Evolutionary conservation across 2,888 invertebrate species (phyloP).

Genomic region (Epiblema foenella): DNA sequence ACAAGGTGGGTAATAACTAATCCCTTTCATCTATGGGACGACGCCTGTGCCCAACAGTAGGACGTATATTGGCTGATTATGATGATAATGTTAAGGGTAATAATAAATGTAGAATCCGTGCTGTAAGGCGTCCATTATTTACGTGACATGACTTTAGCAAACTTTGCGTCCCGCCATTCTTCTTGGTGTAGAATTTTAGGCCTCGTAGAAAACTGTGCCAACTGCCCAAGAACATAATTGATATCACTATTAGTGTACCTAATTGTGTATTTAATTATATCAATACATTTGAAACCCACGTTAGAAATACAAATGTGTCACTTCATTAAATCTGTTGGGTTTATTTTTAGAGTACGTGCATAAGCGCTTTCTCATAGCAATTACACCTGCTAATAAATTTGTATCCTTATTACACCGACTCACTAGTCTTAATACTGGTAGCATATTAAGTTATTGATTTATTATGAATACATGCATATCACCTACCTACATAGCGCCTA

Average conservation of each 20-base stretch:
- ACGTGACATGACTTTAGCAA: no score
- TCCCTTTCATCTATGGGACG: no score
- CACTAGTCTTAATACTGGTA: neutral
- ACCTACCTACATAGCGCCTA: no score
- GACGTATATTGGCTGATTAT: neutral
- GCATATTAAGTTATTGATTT: conserved; percentile 10
- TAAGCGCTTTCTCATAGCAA: conserved; percentile 29
- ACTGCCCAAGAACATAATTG: conserved; percentile 4
- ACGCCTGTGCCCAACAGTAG: no score
- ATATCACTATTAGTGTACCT: conserved; percentile 4
- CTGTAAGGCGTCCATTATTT: neutral
- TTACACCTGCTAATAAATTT: conserved; percentile 30
- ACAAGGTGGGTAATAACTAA: neutral
- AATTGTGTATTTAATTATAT: conserved; percentile 23
- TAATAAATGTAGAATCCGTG: neutral
- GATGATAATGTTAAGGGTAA: no score
- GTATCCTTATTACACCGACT: conserved; percentile 6
- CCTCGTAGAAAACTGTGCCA: neutral
- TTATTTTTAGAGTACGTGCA: conserved; percentile 25
- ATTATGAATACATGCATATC: neutral
- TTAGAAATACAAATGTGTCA: conserved; percentile 41
- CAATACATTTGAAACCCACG: conserved; percentile 21
- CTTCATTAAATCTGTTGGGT: conserved; percentile 30
- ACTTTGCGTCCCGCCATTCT: no score
- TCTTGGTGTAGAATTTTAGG: neutral